These are phyloP conservation scores for Discoglossus pictus DNA, from an alignment of 2,797 vertebrate genomes.

Conservation along the genomic window DNA sequence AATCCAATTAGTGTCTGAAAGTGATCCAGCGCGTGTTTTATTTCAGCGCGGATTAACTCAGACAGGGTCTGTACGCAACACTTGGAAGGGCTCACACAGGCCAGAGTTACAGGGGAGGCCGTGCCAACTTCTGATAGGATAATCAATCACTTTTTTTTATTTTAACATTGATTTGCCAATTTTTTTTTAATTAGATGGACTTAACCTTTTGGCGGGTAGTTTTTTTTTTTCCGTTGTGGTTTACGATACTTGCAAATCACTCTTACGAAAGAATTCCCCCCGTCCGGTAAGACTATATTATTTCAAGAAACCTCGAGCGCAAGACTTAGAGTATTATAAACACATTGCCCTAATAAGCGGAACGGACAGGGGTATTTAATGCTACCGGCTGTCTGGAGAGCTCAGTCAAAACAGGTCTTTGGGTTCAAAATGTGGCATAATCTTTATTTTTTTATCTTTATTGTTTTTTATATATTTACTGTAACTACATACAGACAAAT, in stretches of 20 bases:
- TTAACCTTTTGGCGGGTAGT: conserved; percentile 10
- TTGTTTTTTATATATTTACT: too few species aligned
- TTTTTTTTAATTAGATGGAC: conserved; percentile 19
- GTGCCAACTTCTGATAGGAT: conserved; percentile 46
- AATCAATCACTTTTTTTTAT: conserved; percentile 39
- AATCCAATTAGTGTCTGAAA: conserved; percentile 52
- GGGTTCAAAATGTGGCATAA: too few species aligned
- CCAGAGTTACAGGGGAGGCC: background rate
- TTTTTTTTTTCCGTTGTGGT: background rate
- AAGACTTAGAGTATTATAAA: background rate
- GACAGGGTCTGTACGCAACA: conserved; percentile 27
- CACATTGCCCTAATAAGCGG: background rate
- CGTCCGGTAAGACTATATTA: background rate
- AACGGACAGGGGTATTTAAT: too few species aligned
- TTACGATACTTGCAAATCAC: conserved; percentile 2
- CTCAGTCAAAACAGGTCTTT: background rate
- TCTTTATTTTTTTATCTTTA: too few species aligned
- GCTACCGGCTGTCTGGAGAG: background rate
- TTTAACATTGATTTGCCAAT: conserved; percentile 9
- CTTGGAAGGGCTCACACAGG: conserved; percentile 32
- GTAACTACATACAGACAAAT: too few species aligned
- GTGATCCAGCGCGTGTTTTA: conserved; percentile 46
- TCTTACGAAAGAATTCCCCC: background rate
- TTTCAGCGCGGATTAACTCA: conserved; percentile 38
- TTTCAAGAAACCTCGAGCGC: background rate